These are phyloP conservation scores for Microplitis mediator DNA, from an alignment of 1,140 invertebrate genomes.

Conservation along the genomic window DNA sequence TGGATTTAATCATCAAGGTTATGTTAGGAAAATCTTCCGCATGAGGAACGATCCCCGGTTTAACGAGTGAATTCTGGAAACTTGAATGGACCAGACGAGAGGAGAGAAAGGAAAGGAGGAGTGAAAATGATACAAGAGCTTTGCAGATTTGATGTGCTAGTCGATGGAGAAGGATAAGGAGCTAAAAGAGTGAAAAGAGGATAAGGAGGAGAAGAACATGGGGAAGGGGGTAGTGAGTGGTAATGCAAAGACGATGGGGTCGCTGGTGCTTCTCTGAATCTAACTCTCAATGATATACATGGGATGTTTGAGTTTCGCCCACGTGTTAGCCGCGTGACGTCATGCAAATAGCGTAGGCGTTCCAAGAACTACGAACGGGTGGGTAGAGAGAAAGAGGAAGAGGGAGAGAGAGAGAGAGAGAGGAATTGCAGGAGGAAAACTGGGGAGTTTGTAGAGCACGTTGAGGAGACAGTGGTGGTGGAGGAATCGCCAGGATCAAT, in stretches of 20 bases:
- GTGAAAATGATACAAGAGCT: no score
- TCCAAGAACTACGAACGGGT: constrained; percentile 21
- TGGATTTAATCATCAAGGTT: no score
- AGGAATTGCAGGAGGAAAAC: constrained; percentile 1
- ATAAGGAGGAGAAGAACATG: no score
- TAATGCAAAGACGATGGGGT: background rate
- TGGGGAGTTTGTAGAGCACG: constrained; percentile 40
- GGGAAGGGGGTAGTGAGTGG: background rate
- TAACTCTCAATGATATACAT: constrained; percentile 11
- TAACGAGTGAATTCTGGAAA: no score
- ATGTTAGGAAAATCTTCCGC: no score
- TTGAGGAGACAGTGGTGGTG: background rate
- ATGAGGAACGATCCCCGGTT: no score
- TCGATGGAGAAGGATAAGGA: no score
- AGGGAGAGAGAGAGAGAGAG: constrained; percentile 37
- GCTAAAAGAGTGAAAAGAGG: no score
- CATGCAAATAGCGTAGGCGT: constrained; percentile 50
- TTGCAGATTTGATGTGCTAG: no score
- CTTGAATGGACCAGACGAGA: no score
- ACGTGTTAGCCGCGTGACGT: constrained; percentile 56
- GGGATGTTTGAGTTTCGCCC: constrained; percentile 53
- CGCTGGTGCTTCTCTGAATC: background rate
- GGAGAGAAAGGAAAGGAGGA: no score
- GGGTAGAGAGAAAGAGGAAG: constrained; percentile 41
- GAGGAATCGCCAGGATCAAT: background rate